phyloP scores from a whole-genome alignment of 2,113 vertebrate genomes.

The Cheilinus undulatus region DNA sequence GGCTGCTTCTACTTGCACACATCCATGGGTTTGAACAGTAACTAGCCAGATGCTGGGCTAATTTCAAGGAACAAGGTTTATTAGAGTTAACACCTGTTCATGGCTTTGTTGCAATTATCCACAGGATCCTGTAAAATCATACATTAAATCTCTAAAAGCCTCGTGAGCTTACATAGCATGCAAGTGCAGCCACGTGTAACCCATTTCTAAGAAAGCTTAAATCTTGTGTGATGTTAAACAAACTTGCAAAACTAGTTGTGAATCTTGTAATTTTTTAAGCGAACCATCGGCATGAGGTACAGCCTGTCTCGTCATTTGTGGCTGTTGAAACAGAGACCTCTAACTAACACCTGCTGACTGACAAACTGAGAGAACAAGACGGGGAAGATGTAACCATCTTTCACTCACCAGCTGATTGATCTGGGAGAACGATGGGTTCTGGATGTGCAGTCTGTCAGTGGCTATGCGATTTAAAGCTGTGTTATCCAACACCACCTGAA shows the following conservation, averaged over 20 bases:
- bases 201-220: slow-evolving; percentile 32
- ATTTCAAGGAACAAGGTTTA: too few species aligned
- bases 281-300: rapidly evolving
- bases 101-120: too few species aligned
- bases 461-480: slow-evolving; percentile 96
- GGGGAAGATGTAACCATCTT: neutral
- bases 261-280: slow-evolving; percentile 27
- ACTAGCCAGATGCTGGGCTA: neutral
- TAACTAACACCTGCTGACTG: slow-evolving; percentile 8
- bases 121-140: neutral
- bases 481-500: slow-evolving; percentile 96
- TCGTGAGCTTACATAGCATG: too few species aligned
- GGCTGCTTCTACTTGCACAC: too few species aligned
- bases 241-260: slow-evolving; percentile 63
- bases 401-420: slow-evolving; percentile 97
- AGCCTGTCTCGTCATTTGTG: slow-evolving; percentile 1
- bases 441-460: slow-evolving; percentile 95
- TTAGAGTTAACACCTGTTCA: neutral
- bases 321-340: slow-evolving; percentile 5
- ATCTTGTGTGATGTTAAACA: slow-evolving; percentile 49
- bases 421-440: slow-evolving; percentile 97
- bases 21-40: too few species aligned
- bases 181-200: slow-evolving; percentile 15
- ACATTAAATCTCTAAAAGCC: neutral
- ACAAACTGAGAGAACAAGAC: neutral